Percentiles rank a stretch among this genome's conserved stretches.
Conservation (phyloP, 2,888 invertebrate species). For the Scaptomyza caliginosa region DNA sequence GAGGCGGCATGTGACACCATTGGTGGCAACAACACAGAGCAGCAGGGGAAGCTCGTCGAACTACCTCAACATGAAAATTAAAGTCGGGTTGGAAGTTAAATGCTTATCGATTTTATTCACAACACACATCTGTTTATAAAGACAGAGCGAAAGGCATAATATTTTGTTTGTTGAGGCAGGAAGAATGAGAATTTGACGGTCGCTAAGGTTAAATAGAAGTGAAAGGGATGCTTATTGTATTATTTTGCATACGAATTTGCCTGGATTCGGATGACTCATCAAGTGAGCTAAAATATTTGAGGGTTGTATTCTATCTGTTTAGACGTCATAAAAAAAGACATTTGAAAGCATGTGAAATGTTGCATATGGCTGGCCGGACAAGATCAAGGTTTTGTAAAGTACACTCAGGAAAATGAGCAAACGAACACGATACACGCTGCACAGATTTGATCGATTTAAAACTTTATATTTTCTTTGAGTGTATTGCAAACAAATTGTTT, state of each 20-base stretch:
- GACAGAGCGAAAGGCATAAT: conserved; percentile 23
- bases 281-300: not conserved
- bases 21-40: conserved; percentile 33
- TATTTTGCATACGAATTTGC: conserved; percentile 2
- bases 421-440: too few relatives aligned
- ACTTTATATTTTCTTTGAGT: not conserved
- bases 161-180: conserved; percentile 65
- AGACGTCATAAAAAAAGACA: conserved; percentile 8
- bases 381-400: conserved; percentile 64
- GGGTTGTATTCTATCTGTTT: conserved; percentile 26
- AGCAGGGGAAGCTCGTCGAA: conserved; percentile 11
- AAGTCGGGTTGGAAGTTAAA: conserved; percentile 57
- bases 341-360: conserved; percentile 34
- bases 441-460: not conserved
- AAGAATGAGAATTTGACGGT: conserved; percentile 22
- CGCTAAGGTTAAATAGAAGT: conserved; percentile 1
- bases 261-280: conserved; percentile 35
- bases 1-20: conserved; percentile 50
- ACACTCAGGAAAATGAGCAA: not conserved
- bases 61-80: conserved; percentile 47
- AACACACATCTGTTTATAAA: conserved; percentile 26
- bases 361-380: conserved; percentile 67
- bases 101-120: conserved; percentile 64
- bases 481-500: not conserved
- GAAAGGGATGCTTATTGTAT: conserved; percentile 38